These are phyloP conservation scores for Coelogynopora nodosa DNA, from an alignment of 2,888 invertebrate genomes.

Conservation along the genomic window DNA sequence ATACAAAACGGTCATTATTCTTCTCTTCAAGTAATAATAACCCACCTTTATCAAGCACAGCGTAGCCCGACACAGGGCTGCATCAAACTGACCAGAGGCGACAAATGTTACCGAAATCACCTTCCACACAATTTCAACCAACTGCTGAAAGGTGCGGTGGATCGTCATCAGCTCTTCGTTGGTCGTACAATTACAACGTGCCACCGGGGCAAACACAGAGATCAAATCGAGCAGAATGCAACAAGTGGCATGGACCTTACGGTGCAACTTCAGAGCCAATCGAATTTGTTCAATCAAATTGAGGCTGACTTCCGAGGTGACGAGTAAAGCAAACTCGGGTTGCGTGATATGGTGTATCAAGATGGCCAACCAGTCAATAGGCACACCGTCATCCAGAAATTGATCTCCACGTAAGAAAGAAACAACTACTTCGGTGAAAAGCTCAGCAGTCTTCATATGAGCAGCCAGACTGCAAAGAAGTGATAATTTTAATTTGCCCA, in stretches of 20 bases:
- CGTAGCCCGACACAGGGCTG: neutral
- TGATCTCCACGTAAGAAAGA: neutral
- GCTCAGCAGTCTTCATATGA: neutral
- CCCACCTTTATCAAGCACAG: neutral
- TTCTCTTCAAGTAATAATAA: too few relatives aligned
- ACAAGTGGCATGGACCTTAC: neutral
- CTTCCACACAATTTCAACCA: neutral
- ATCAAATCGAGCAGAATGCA: neutral
- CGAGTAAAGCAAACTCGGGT: neutral
- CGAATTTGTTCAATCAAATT: neutral
- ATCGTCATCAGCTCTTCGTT: neutral
- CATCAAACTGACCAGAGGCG: conserved; percentile 4
- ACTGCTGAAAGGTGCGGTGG: neutral
- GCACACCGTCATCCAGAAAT: neutral
- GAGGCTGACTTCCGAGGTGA: neutral
- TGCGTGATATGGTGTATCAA: neutral
- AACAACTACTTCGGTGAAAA: neutral
- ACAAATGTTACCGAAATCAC: neutral
- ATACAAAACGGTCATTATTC: too few relatives aligned
- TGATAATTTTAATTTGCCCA: neutral
- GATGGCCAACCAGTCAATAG: neutral
- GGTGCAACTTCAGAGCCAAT: neutral
- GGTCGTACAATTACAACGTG: neutral
- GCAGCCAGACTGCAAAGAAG: neutral
- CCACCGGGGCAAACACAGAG: neutral